Evolutionary conservation across 2,888 invertebrate species (phyloP).

Genomic region (Leucoma salicis): DNA sequence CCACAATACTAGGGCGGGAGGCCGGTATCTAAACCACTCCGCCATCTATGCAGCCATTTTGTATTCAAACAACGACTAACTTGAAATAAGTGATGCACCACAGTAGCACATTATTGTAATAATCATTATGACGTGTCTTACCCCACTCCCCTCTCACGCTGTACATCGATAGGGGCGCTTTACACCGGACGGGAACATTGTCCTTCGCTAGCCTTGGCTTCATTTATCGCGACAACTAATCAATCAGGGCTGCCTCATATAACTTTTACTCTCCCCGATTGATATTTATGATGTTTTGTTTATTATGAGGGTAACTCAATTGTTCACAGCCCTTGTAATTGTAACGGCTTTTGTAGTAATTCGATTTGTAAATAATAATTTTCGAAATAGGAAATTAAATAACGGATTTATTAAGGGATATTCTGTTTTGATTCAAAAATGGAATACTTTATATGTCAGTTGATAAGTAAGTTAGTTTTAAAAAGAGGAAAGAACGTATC

Average conservation of each 20-base stretch:
- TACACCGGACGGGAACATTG: slow-evolving; percentile 57
- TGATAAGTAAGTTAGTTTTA: slow-evolving; percentile 4
- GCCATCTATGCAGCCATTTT: no score
- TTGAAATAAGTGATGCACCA: no score
- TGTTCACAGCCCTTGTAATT: slow-evolving; percentile 16
- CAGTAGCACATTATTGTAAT: neutral
- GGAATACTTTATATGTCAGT: neutral
- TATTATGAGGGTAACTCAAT: slow-evolving; percentile 30
- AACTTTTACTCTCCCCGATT: slow-evolving; percentile 43
- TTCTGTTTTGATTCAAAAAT: neutral
- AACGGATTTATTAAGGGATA: neutral
- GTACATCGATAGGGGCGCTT: slow-evolving; percentile 14
- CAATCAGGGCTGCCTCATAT: slow-evolving; percentile 50
- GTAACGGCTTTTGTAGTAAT: neutral
- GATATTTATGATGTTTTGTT: slow-evolving; percentile 42
- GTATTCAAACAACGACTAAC: no score
- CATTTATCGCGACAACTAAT: slow-evolving; percentile 46
- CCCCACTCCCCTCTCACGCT: neutral
- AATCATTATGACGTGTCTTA: neutral
- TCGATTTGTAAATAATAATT: neutral
- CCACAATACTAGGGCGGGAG: no score
- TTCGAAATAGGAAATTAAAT: no score
- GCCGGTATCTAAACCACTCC: no score
- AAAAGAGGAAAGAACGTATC: slow-evolving; percentile 20
- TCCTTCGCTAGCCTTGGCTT: slow-evolving; percentile 77